phyloP scores from a whole-genome alignment of 2,113 vertebrate genomes.

The Lepus timidus region DNA sequence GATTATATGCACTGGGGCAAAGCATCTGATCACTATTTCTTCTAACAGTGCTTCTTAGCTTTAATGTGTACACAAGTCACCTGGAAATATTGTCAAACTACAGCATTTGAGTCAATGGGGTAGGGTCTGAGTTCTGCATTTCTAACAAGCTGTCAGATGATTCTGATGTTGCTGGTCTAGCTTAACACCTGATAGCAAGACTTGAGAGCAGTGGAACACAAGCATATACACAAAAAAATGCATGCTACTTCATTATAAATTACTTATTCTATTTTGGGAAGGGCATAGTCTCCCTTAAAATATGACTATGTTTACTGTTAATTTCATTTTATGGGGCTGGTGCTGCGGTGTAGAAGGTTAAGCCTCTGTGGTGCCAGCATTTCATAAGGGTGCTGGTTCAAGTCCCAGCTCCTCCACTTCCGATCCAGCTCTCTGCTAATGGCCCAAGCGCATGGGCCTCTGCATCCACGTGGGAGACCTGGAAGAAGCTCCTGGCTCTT shows the following conservation, averaged over 20 bases:
- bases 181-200: background rate
- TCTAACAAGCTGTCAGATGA: constrained; percentile 4
- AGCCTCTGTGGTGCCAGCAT: no score
- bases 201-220: background rate
- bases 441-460: no score
- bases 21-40: constrained; percentile 14
- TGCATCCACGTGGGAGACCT: no score
- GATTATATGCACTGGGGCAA: background rate
- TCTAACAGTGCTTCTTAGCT: background rate
- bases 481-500: no score
- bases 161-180: background rate
- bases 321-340: no score
- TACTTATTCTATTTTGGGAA: background rate
- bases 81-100: constrained; percentile 18
- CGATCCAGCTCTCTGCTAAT: no score
- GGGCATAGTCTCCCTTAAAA: constrained; percentile 14
- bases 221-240: background rate
- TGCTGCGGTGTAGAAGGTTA: no score
- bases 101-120: background rate
- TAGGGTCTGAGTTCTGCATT: background rate
- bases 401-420: no score
- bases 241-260: background rate
- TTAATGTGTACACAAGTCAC: background rate
- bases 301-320: background rate
- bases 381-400: no score